Evolutionary conservation across 2,888 invertebrate genomes (phyloP), one percentile per base, ranked within the genome.

Genomic region (Arrhopalites spinosus): DNA sequence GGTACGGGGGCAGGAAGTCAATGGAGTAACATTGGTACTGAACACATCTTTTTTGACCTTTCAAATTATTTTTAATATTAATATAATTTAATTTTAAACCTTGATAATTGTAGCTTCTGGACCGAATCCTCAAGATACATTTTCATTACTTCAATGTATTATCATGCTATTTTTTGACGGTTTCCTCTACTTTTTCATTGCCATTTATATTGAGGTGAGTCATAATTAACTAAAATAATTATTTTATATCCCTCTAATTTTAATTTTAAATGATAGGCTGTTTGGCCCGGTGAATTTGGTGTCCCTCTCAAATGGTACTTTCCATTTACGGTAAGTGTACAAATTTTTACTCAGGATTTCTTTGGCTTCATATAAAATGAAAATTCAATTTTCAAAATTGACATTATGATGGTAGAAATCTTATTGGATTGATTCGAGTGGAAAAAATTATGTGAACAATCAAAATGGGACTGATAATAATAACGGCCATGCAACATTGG

Each of bases 261-360:
- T 36, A 36, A 36, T 36, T 11, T n/a, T n/a, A 3, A 36, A 3
- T 36, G 36, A 36, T 36, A 36, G 36, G 50, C 50, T 5, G 50
- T 50, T 5, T 50, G 50, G 50, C 96, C 96, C 0, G 96, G 96
- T 13, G 91, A 92, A 17, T 79, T 36, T 36, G 96, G 96, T 2
- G 90, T 96, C 0, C 91, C 93, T 0, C 89, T 90, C 78, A 91
- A 90, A 30, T 95, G 93, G 90, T 90, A 95, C 84, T 96, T 94
- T 84, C 90, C 90, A 0, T 88, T 94, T 69, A 89, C 89, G 56
- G 85, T 86, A 30, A 17, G n/a, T 36, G 15, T n/a, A 17, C 13
- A 17, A 77, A 45, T n/a, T n/a, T n/a, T n/a, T n/a, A n/a, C n/a
- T n/a, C n/a, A n/a, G n/a, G n/a, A 36, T 3, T 36, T 36, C 36